Evolutionary conservation across 2,888 invertebrate species (phyloP).

Genomic region (Drosophila emarginata): DNA sequence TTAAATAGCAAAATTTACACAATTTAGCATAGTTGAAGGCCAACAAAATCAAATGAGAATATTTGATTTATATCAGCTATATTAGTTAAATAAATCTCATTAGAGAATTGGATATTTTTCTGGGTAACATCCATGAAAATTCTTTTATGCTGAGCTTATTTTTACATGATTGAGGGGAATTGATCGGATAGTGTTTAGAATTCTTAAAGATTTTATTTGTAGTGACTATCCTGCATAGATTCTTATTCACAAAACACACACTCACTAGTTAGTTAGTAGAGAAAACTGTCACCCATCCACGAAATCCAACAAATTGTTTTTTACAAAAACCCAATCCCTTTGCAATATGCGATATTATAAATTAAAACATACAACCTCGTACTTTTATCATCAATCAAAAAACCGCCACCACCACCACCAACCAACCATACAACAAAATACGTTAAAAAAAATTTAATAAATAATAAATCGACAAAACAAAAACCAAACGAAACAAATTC

Average conservation of each 20-base stretch:
- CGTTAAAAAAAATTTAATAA: constrained; percentile 19
- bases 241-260: not conserved
- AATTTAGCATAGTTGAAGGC: no score
- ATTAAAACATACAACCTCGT: constrained; percentile 64
- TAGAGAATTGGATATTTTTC: no score
- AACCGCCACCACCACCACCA: constrained; percentile 44
- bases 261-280: constrained; percentile 20
- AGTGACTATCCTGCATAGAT: not conserved
- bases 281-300: constrained; percentile 12
- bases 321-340: constrained; percentile 22
- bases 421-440: constrained; percentile 25
- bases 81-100: no score
- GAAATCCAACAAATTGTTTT: not conserved
- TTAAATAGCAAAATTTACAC: no score
- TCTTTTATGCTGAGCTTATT: not conserved
- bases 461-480: constrained; percentile 25
- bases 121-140: no score
- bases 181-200: not conserved
- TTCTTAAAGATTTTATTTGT: not conserved
- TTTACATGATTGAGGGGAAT: not conserved
- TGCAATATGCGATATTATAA: constrained; percentile 42
- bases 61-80: no score
- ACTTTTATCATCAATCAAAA: constrained; percentile 64
- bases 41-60: no score
- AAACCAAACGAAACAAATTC: constrained; percentile 17